Evolutionary conservation across 2,113 vertebrate species (phyloP).

Genomic region (Peromyscus maniculatus): DNA sequence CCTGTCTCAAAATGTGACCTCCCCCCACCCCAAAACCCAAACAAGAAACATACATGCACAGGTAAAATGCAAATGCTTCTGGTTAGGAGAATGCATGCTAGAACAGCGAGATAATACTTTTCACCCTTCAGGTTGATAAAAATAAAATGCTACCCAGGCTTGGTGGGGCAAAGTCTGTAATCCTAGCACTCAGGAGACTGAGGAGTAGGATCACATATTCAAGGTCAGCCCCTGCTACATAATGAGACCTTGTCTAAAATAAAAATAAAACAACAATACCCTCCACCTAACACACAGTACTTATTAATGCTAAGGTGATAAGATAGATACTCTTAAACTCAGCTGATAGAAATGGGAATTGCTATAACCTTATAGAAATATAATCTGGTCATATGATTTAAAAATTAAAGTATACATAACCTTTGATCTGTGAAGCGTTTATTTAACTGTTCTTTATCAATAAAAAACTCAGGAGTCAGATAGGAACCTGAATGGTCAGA

Average conservation of each 20-base stretch:
- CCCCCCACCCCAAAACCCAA: not conserved
- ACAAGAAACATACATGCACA: not conserved
- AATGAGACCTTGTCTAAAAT: not conserved
- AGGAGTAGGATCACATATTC: not conserved
- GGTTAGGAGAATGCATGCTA: not conserved
- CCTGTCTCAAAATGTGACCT: not conserved
- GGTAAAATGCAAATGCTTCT: constrained; percentile 24
- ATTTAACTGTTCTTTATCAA: not conserved
- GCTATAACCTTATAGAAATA: not conserved
- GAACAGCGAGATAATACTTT: not conserved
- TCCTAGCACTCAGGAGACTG: not conserved
- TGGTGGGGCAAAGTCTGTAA: not conserved
- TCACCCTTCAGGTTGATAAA: not conserved
- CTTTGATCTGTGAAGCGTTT: not conserved
- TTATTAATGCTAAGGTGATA: not conserved
- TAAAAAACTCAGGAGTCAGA: not conserved
- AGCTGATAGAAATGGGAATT: not conserved
- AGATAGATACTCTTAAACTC: not conserved
- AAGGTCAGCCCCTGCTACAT: not conserved
- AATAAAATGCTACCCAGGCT: not conserved
- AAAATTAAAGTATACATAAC: not conserved
- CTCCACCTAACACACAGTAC: not conserved
- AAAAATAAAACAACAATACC: not conserved
- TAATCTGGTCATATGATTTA: constrained; percentile 10
- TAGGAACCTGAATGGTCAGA: not conserved